A percentile compares a stretch with the other conserved stretches of the same genome.
Conservation (phyloP, 2,888 invertebrate genomes). For the Spilosoma lubricipeda region DNA sequence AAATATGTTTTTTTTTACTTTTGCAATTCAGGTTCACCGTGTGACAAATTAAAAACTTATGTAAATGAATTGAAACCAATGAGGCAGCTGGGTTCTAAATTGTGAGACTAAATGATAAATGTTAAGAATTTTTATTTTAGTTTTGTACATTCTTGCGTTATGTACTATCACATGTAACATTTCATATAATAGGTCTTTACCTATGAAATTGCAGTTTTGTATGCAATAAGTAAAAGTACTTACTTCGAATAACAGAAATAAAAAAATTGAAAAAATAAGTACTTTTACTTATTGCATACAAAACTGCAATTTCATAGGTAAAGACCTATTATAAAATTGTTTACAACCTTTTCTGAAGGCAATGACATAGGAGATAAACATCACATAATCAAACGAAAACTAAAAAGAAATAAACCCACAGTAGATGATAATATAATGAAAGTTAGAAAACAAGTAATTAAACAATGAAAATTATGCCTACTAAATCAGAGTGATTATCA, state of each 20-base stretch:
- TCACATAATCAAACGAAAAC: background rate
- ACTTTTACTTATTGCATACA: too few species aligned
- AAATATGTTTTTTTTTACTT: too few species aligned
- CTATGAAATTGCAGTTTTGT: too few species aligned
- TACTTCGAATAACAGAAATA: too few species aligned
- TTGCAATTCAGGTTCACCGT: background rate
- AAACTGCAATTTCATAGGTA: too few species aligned
- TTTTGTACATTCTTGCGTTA: background rate
- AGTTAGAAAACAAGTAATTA: background rate
- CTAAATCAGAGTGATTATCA: background rate
- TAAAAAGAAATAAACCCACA: background rate
- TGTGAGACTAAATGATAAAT: too few species aligned
- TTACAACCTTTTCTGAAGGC: too few species aligned
- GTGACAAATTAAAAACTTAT: background rate
- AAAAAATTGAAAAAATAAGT: too few species aligned
- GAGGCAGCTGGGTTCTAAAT: background rate
- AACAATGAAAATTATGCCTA: background rate
- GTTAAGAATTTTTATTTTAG: too few species aligned
- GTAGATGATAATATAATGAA: background rate
- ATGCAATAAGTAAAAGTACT: too few species aligned
- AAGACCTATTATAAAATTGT: too few species aligned
- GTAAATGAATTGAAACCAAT: background rate
- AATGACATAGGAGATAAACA: background rate
- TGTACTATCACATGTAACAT: background rate
- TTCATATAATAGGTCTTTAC: too few species aligned